Conservation (phyloP, 2,113 vertebrate species). For the Pomatorhinus ruficollis region DNA sequence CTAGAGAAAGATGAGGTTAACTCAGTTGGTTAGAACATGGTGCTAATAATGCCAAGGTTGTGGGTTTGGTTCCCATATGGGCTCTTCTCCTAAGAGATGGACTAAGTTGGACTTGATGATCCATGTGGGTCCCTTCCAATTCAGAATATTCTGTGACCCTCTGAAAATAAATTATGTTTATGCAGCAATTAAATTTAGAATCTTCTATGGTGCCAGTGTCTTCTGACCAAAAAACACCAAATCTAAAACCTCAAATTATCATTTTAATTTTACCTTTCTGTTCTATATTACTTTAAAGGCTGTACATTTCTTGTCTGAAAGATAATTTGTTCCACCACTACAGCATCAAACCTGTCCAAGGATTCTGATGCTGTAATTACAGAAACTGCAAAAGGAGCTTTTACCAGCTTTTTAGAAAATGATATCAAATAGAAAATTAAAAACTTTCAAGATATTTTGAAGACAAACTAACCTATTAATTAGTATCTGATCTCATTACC, state of each 20-base stretch:
- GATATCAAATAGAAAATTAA: neutral
- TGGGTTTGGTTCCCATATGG: neutral
- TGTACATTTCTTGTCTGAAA: neutral
- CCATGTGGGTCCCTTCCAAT: neutral
- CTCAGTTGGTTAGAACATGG: neutral
- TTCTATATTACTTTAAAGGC: neutral
- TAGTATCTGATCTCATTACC: neutral
- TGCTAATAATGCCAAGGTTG: neutral
- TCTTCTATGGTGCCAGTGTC: neutral
- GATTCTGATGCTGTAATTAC: neutral
- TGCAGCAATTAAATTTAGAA: neutral
- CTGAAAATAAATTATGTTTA: neutral
- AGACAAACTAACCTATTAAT: neutral
- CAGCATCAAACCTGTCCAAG: neutral
- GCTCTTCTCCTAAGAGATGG: neutral
- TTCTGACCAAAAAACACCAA: rapidly evolving
- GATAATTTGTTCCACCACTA: neutral
- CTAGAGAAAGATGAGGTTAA: neutral
- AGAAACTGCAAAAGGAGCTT: neutral
- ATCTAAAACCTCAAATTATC: rapidly evolving
- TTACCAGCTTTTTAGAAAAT: neutral
- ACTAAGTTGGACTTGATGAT: neutral
- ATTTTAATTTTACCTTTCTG: neutral
- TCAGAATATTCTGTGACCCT: neutral
- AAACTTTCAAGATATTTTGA: neutral